Evolutionary conservation across 2,888 invertebrate genomes (phyloP).

Genomic region (Itoplectis maculator): DNA sequence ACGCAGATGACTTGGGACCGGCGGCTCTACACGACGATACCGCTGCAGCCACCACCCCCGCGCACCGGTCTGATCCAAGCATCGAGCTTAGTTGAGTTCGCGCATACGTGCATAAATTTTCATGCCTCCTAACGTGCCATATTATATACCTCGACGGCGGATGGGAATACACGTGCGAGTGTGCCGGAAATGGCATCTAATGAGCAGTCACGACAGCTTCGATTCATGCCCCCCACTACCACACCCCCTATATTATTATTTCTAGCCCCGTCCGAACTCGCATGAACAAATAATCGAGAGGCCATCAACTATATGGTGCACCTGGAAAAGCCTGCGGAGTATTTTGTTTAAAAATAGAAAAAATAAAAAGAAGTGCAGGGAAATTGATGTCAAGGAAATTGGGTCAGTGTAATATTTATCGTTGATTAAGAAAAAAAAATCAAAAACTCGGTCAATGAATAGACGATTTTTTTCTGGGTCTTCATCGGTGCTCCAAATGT

Average conservation of each 20-base stretch:
- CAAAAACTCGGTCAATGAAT: not conserved
- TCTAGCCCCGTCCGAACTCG: not conserved
- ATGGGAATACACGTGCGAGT: slow-evolving; percentile 22
- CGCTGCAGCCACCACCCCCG: not conserved
- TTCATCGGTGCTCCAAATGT: not conserved
- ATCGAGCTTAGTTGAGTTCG: slow-evolving; percentile 51
- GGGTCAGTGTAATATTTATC: not conserved
- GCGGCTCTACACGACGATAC: slow-evolving; percentile 15
- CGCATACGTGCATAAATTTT: slow-evolving; percentile 61
- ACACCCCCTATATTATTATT: not conserved
- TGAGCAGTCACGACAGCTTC: slow-evolving; percentile 13
- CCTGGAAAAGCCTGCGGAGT: not conserved
- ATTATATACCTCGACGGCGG: slow-evolving; percentile 1
- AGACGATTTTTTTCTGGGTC: not conserved
- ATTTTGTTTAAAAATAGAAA: not conserved
- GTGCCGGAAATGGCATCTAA: slow-evolving; percentile 26
- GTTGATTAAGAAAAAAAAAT: not conserved
- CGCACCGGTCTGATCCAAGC: slow-evolving; percentile 36
- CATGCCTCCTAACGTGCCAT: slow-evolving; percentile 23
- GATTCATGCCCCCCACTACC: not conserved
- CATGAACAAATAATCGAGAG: not conserved
- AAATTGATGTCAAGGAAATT: not conserved
- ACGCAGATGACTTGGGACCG: slow-evolving; percentile 37
- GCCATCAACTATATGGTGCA: not conserved
- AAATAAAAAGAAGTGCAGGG: not conserved